Conservation (phyloP, 2,797 vertebrate genomes). For the Phoebastria nigripes region DNA sequence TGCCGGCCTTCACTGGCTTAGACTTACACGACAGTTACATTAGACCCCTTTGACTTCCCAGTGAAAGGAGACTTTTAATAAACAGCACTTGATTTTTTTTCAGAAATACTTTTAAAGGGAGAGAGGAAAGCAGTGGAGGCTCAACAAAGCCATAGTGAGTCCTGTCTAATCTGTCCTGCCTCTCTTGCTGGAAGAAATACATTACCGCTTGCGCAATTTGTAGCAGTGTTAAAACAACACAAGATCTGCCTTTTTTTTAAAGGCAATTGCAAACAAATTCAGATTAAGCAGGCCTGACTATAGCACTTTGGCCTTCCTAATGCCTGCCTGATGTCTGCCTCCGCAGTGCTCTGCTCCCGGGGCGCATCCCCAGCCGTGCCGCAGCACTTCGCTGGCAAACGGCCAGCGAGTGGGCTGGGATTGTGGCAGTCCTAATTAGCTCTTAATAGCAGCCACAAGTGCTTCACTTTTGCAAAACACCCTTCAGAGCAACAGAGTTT, state of each 20-base stretch:
- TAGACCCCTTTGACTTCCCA: neutral
- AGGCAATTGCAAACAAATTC: neutral
- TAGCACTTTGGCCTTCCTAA: neutral
- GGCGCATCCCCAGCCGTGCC: neutral
- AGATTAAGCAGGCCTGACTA: neutral
- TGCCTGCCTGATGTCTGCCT: neutral
- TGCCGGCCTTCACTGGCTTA: neutral
- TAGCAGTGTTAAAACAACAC: neutral
- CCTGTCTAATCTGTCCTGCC: neutral
- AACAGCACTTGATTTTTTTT: neutral
- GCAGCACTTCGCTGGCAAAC: neutral
- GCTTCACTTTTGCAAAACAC: conserved; percentile 31
- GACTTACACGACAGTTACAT: neutral
- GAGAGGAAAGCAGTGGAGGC: neutral
- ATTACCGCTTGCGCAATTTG: neutral
- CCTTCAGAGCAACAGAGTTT: neutral
- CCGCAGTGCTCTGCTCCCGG: neutral
- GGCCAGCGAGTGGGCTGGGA: neutral
- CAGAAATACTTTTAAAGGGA: neutral
- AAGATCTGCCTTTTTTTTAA: neutral
- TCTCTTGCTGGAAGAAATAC: neutral
- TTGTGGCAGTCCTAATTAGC: neutral
- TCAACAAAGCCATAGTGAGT: neutral
- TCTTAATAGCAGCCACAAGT: conserved; percentile 35
- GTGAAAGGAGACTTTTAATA: neutral